phyloP scores from a whole-genome alignment of 1,140 invertebrate genomes.

The Aplysia californica region DNA sequence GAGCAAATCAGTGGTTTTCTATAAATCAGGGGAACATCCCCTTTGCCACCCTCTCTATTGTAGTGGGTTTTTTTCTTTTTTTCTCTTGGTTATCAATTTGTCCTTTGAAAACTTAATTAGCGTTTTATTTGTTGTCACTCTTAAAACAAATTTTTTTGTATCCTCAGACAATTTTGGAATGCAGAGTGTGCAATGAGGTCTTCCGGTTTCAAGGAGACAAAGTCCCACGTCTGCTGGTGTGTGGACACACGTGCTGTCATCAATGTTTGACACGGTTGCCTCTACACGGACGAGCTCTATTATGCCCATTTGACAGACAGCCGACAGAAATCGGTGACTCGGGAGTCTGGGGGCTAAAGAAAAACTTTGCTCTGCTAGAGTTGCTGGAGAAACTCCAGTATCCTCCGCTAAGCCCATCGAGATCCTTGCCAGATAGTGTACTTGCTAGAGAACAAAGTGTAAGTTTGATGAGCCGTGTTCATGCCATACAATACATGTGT shows the following conservation, averaged over 20 bases:
- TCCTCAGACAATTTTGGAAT: conserved; percentile 70
- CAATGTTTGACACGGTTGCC: conserved; percentile 72
- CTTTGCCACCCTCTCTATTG: neutral
- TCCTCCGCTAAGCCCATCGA: conserved; percentile 45
- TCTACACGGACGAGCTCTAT: conserved; percentile 68
- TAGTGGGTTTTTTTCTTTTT: neutral
- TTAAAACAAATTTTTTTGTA: neutral
- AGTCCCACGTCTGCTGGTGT: conserved; percentile 74
- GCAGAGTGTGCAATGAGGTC: conserved; percentile 75
- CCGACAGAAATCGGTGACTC: conserved; percentile 72
- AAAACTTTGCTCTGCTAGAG: conserved; percentile 76
- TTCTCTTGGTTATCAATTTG: neutral
- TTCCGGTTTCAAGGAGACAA: conserved; percentile 74
- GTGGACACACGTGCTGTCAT: conserved; percentile 76
- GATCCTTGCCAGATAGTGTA: conserved; percentile 65
- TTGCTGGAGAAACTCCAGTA: conserved; percentile 72
- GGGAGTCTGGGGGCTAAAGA: conserved; percentile 75
- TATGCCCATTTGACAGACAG: conserved; percentile 75
- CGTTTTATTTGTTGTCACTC: neutral
- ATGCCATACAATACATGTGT: too few species aligned
- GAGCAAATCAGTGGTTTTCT: neutral
- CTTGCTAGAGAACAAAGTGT: conserved; percentile 13
- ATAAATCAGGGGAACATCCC: neutral
- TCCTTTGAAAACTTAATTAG: neutral
- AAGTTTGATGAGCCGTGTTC: too few species aligned